A percentile compares a stretch with the other conserved stretches of the same genome.
phyloP scores from a whole-genome alignment of 2,888 invertebrate species.

The Orchestes rusci region DNA sequence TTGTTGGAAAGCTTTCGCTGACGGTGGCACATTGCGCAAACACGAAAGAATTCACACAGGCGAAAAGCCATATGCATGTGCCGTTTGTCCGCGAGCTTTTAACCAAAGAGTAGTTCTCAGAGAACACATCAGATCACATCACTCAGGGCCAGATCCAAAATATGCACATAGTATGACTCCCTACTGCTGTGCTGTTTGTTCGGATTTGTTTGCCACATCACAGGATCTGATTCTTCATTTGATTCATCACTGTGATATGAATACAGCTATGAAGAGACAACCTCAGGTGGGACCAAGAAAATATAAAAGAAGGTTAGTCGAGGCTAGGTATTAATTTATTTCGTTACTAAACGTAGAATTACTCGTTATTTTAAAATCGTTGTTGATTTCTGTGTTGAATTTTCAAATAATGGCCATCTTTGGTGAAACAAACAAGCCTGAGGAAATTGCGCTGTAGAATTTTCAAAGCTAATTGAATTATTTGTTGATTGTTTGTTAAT shows the following conservation, averaged over 20 bases:
- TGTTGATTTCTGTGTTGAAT: too few relatives aligned
- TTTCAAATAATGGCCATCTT: too few relatives aligned
- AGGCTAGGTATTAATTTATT: too few relatives aligned
- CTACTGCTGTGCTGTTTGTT: constrained; percentile 72
- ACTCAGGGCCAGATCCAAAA: constrained; percentile 72
- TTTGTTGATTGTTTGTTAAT: too few relatives aligned
- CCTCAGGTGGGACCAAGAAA: constrained; percentile 68
- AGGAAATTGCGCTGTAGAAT: too few relatives aligned
- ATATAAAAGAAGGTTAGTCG: constrained; percentile 60
- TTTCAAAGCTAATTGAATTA: too few relatives aligned
- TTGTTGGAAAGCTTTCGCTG: constrained; percentile 86
- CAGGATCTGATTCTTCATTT: constrained; percentile 73
- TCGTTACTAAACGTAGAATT: too few relatives aligned
- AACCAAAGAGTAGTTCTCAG: constrained; percentile 79
- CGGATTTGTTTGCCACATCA: constrained; percentile 61
- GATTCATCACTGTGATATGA: constrained; percentile 79
- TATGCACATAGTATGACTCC: constrained; percentile 55
- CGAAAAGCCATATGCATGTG: constrained; percentile 75
- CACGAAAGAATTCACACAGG: constrained; percentile 80
- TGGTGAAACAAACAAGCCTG: too few relatives aligned
- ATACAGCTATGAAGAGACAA: constrained; percentile 72
- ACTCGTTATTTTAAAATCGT: too few relatives aligned
- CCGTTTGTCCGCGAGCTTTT: constrained; percentile 79
- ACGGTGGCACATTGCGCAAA: constrained; percentile 77
- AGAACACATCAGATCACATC: constrained; percentile 79